These are phyloP conservation scores for Cebus imitator DNA, from an alignment of 2,113 vertebrate genomes.

Conservation along the genomic window DNA sequence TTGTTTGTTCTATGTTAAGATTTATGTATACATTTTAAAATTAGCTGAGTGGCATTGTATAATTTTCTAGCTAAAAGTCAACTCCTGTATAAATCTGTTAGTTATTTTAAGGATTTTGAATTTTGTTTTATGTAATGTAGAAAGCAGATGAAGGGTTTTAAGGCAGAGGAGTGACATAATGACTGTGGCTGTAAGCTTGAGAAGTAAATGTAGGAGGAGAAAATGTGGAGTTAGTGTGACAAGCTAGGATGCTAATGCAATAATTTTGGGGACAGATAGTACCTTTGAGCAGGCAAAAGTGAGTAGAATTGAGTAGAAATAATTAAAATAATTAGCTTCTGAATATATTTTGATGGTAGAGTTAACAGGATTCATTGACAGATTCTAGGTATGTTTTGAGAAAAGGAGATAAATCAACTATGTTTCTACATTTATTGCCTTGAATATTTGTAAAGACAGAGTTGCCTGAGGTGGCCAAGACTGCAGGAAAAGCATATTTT, in stretches of 20 bases:
- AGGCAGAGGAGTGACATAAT: background rate
- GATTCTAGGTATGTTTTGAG: background rate
- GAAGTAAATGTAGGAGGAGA: background rate
- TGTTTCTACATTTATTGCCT: background rate
- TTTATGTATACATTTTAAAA: background rate
- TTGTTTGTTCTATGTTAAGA: background rate
- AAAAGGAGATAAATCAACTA: background rate
- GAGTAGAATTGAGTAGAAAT: background rate
- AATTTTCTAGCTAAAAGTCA: slow-evolving; percentile 26
- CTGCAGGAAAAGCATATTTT: background rate
- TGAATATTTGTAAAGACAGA: background rate
- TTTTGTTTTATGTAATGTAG: background rate
- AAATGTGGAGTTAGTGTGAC: background rate
- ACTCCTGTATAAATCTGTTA: background rate
- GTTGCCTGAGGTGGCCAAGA: background rate
- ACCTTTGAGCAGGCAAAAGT: background rate
- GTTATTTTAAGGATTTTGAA: background rate
- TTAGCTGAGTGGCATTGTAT: background rate
- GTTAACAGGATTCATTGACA: background rate
- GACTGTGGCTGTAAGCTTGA: no score
- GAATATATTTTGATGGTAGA: background rate
- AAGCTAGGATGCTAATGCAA: background rate
- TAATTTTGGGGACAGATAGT: background rate
- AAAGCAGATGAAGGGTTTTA: background rate
- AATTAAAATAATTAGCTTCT: background rate